Evolutionary conservation across 2,888 invertebrate genomes (phyloP).

Genomic region (Stenotaenia linearis): DNA sequence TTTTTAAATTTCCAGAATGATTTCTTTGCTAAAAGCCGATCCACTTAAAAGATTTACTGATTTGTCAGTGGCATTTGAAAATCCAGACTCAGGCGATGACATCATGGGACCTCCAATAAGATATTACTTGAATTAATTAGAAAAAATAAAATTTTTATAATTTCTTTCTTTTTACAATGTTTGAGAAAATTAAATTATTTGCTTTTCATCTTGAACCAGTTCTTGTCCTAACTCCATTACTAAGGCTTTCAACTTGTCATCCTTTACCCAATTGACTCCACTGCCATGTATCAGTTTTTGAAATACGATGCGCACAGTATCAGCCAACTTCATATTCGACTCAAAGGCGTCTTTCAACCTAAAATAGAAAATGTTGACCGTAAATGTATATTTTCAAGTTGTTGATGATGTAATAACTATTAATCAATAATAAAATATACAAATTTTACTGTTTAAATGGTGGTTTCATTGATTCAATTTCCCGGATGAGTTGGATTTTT

Average conservation of each 20-base stretch:
- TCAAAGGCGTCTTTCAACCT: not conserved
- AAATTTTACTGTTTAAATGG: not conserved
- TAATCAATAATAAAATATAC: not conserved
- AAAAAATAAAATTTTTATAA: not conserved
- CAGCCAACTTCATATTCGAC: not conserved
- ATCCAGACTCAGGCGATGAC: not conserved
- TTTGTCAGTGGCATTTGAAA: not conserved
- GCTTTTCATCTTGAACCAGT: not conserved
- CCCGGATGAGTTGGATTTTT: too few species aligned
- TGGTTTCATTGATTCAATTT: not conserved
- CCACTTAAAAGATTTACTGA: not conserved
- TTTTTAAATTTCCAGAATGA: not conserved
- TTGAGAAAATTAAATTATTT: too few species aligned
- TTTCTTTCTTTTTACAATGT: not conserved
- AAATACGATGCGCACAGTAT: not conserved
- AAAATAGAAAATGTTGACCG: not conserved
- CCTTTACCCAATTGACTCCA: not conserved
- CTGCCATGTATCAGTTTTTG: not conserved
- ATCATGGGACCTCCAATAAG: slow-evolving; percentile 14
- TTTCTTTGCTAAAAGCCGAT: not conserved
- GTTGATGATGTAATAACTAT: not conserved
- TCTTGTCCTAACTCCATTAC: not conserved
- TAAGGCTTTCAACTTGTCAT: not conserved
- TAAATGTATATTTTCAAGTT: not conserved
- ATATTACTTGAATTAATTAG: slow-evolving; percentile 23